Base-by-base conservation (phyloP, 2,888 invertebrate genomes). In the Heliconius erato region DNA sequence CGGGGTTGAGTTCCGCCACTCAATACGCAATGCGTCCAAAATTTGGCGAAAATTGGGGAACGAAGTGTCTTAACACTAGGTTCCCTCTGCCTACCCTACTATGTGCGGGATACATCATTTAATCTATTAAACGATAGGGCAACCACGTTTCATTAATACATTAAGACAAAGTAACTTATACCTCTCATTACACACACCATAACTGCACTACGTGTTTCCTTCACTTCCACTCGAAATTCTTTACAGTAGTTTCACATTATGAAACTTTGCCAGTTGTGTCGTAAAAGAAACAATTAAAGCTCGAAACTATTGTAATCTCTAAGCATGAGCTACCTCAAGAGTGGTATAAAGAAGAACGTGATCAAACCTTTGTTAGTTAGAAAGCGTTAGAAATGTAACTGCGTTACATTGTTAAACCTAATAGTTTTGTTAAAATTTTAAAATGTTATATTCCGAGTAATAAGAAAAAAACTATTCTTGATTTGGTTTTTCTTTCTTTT, bases 241-340 rank as follows among this genome's bases (percentile, higher is more conserved):
- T 76, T 65, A 79, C 69, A 54, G 81, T 71, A 69, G 63, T 83
- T 77, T 54, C 74, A 59, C 71, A 79, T 82, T 69, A 74, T 74
- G 76, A 79, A 79, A 84, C 72, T 77, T 81, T 68, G 68, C 74
- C 80, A 83, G 79, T 84, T 79, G 59, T 77, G 84, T 84, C 86
- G 84, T 86, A 83, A 86, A 85, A 85, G 85, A 85, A 87, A 85
- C 85, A 87, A 86, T 86, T 87, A 86, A 80, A 85, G 81, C 82
- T 79, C 2, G 81, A 82, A 82, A 85, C 80, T 83, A 80, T 80
- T 82, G 78, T 84, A 82, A 79, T 84, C 82, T 79, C 82, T 40
- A 77, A 84, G 79, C 81, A 74, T 78, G 79, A 86, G 84, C 76
- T 85, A 85, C 76, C 86, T 83, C 86, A 44, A 26, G 86, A 85